Percentiles rank a stretch among this genome's conserved stretches.
phyloP scores from a whole-genome alignment of 2,797 vertebrate genomes.

The Danio choprae region DNA sequence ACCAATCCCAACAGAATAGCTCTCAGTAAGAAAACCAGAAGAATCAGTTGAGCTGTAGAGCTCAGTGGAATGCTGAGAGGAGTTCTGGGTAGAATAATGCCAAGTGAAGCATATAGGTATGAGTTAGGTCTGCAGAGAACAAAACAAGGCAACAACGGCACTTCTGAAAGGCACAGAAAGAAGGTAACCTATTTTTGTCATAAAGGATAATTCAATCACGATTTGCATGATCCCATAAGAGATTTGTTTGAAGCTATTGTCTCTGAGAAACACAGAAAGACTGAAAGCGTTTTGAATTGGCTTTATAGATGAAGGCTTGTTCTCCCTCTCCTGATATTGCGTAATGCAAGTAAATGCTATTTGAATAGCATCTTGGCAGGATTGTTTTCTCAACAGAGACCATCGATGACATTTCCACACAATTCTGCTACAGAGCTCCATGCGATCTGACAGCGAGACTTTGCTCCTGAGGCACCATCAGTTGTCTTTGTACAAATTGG shows the following conservation, averaged over 20 bases:
- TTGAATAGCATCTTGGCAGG: slow-evolving; percentile 2
- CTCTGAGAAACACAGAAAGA: slow-evolving; percentile 14
- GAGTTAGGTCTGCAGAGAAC: background rate
- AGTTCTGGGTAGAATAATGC: slow-evolving; percentile 15
- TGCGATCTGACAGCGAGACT: slow-evolving; percentile 48
- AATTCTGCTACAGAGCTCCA: slow-evolving; percentile 30
- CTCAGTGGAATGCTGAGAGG: slow-evolving; percentile 20
- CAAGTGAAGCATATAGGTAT: slow-evolving; percentile 14
- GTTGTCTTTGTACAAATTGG: slow-evolving; percentile 58
- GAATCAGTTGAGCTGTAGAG: background rate
- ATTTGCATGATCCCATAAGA: slow-evolving; percentile 1
- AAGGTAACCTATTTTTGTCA: slow-evolving; percentile 7
- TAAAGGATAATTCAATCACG: slow-evolving; percentile 23
- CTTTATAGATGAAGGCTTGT: slow-evolving; percentile 10
- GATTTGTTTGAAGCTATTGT: slow-evolving; percentile 16
- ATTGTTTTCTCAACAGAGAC: slow-evolving; percentile 27
- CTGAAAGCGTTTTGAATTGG: slow-evolving; percentile 27
- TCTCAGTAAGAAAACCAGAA: background rate
- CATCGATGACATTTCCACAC: slow-evolving; percentile 42
- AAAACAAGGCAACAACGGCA: background rate
- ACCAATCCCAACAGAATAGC: too few species aligned
- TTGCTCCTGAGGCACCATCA: slow-evolving; percentile 37
- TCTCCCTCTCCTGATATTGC: background rate
- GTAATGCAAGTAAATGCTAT: slow-evolving; percentile 24
- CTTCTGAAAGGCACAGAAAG: background rate